Evolutionary conservation across 2,888 invertebrate genomes (phyloP), one percentile per base, ranked within the genome.

Genomic region (Metellina segmentata): DNA sequence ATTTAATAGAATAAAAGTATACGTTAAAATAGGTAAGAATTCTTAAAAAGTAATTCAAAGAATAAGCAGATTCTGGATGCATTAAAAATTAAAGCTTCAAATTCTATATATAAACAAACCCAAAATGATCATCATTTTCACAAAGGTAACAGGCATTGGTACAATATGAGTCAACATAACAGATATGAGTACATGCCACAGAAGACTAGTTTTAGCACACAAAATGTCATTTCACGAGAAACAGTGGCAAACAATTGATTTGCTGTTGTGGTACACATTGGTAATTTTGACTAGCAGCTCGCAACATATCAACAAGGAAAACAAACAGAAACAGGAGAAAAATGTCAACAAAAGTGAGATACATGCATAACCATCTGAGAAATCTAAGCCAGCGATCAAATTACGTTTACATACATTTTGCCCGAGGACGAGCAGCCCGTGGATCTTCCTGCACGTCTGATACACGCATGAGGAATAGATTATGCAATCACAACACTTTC

Each of bases 191-290:
- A 85, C 74, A 20, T 75, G 85, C 74, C 75, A 75, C 85, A 85
- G 34, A 20, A 85, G 85, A 85, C 85, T 85, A 85, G 85, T 85
- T 85, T 83, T 85, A 78, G 52, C 74, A 85, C 85, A 85, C 61
- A 85, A 72, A 20, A 51, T 53, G 9, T 61, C 20, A 74, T 61
- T 16, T 34, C 34, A 85, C 74, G 52, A 75, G 74, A 53, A 85
- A 75, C 74, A 61, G 61, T 61, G 61, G 61, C 61, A 61, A 61
- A 61, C 9, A 8, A 16, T 61, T 8, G 13, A 61, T 16, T 61
- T 61, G 61, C 61, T 61, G 61, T 61, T 61, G 61, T 61, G 61
- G 16, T 61, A 61, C 61, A 61, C 16, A 11, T 61, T 61, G 61
- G 61, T 16, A 61, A 61, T 61, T 61, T 85, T 85, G 85, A 85